Percentiles rank a stretch among this genome's conserved stretches.
These are phyloP conservation scores for Garrulus glandarius DNA, from an alignment of 2,797 vertebrate species.

Conservation along the genomic window DNA sequence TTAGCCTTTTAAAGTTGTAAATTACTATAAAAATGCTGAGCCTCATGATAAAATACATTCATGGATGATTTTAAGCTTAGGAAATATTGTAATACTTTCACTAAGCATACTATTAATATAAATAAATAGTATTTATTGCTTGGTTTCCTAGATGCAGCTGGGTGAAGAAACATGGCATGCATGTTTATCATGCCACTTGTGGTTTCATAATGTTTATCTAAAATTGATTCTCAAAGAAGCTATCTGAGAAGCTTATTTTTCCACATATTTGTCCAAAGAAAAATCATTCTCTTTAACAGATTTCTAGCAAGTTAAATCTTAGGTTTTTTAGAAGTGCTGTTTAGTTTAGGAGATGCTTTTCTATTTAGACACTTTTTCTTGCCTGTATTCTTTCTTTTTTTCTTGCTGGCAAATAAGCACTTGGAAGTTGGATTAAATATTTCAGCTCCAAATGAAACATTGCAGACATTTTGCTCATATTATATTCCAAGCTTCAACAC, in stretches of 20 bases:
- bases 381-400: background rate
- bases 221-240: constrained; percentile 60
- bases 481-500: background rate
- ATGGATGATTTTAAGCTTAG: constrained; percentile 71
- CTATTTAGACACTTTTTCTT: background rate
- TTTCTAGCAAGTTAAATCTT: constrained; percentile 5
- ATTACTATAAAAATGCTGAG: constrained; percentile 79
- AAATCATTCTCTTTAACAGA: background rate
- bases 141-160: constrained; percentile 60
- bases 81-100: constrained; percentile 78
- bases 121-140: constrained; percentile 81
- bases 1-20: constrained; percentile 80
- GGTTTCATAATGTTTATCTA: constrained; percentile 67
- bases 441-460: background rate
- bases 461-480: background rate
- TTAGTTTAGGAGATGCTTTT: background rate
- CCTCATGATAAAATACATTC: constrained; percentile 72
- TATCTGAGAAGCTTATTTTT: constrained; percentile 31
- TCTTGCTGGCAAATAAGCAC: background rate
- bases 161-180: constrained; percentile 58
- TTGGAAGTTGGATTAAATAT: background rate
- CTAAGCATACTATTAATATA: constrained; percentile 80
- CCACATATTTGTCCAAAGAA: background rate
- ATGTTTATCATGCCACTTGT: constrained; percentile 69
- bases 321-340: background rate